Evolutionary conservation across 1,140 invertebrate genomes (phyloP).

Genomic region (Calephelis nemesis): DNA sequence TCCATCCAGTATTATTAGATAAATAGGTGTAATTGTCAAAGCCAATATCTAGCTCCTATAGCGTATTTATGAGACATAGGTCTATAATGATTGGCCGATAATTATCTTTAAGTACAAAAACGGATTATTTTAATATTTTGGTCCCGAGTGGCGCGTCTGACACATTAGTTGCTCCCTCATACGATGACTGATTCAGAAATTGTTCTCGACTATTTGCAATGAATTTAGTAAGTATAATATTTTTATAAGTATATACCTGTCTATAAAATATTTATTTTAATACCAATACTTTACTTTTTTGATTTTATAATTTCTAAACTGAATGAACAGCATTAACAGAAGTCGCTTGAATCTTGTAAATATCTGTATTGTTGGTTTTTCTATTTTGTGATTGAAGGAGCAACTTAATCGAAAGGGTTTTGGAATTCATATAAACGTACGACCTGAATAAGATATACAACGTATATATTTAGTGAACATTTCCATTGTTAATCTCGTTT

Average conservation of each 20-base stretch:
- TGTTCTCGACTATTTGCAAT: slow-evolving; percentile 4
- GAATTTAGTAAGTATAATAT: slow-evolving; percentile 14
- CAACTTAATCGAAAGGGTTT: slow-evolving; percentile 29
- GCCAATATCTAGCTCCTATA: slow-evolving; percentile 66
- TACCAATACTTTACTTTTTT: slow-evolving; percentile 14
- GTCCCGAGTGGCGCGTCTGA: slow-evolving; percentile 17
- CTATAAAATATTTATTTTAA: slow-evolving; percentile 17
- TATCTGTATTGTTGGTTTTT: neutral
- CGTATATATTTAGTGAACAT: slow-evolving; percentile 1
- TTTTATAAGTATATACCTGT: slow-evolving; percentile 14
- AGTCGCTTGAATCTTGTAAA: slow-evolving; percentile 10
- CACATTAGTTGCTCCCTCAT: slow-evolving; percentile 19
- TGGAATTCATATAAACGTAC: slow-evolving; percentile 39
- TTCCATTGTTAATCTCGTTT: neutral
- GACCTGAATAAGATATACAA: slow-evolving; percentile 11
- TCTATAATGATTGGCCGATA: slow-evolving; percentile 50
- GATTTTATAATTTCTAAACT: slow-evolving; percentile 8
- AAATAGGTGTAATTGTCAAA: slow-evolving; percentile 62
- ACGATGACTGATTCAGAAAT: neutral
- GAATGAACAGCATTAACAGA: neutral
- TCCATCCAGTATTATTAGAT: slow-evolving; percentile 78
- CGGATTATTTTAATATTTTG: slow-evolving; percentile 22
- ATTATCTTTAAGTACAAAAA: slow-evolving; percentile 45
- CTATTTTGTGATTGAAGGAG: slow-evolving; percentile 17
- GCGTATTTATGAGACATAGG: slow-evolving; percentile 55